Percentiles rank a stretch among this genome's conserved stretches.
These are phyloP conservation scores for Hippocampus kuda DNA, from an alignment of 2,797 vertebrate species.

Conservation along the genomic window DNA sequence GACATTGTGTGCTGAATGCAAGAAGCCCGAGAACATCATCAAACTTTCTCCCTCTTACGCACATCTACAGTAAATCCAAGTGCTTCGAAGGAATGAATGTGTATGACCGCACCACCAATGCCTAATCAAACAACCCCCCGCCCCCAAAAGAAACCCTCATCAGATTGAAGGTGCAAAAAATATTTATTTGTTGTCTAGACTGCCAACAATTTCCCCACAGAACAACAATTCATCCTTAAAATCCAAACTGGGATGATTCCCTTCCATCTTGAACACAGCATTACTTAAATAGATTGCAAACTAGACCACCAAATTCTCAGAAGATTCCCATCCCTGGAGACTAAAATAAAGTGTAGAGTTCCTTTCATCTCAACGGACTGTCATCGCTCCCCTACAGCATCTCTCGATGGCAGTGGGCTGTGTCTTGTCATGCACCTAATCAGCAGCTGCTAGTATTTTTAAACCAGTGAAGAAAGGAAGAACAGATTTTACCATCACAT, in stretches of 20 bases:
- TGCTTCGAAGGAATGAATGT: background rate
- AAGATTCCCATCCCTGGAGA: conserved; percentile 39
- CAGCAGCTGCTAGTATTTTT: conserved; percentile 50
- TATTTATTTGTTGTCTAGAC: background rate
- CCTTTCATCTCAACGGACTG: conserved; percentile 33
- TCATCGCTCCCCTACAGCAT: conserved; percentile 26
- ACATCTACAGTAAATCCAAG: background rate
- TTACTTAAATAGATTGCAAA: conserved; percentile 4
- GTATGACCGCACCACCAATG: conserved; percentile 20
- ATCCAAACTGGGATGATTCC: background rate
- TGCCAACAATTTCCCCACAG: background rate
- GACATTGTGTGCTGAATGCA: background rate
- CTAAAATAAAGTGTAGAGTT: conserved; percentile 31
- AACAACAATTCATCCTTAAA: background rate
- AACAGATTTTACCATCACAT: conserved; percentile 35
- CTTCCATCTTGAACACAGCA: background rate
- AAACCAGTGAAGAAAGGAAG: conserved; percentile 33
- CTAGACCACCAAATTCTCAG: conserved; percentile 47
- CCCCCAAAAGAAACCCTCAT: background rate
- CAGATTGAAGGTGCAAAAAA: background rate
- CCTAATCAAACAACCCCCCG: conserved; percentile 6
- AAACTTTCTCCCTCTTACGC: background rate
- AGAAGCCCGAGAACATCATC: background rate
- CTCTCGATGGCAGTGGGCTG: conserved; percentile 32
- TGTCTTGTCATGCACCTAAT: conserved; percentile 48